phyloP scores from a whole-genome alignment of 2,797 vertebrate species.

The Hypotaenidia philippensis region DNA sequence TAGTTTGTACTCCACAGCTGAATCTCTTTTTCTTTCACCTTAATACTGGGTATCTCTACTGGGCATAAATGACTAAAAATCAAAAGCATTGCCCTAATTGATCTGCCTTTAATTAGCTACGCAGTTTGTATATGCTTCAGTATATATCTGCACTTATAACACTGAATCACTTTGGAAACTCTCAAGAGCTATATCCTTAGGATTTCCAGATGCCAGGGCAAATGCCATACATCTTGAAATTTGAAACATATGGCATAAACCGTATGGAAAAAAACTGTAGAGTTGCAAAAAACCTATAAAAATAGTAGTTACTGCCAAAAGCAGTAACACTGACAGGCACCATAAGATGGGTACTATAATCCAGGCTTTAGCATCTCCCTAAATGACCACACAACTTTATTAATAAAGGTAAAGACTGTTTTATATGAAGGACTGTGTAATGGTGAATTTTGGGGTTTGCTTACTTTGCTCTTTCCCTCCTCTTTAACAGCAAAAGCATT shows the following conservation, averaged over 20 bases:
- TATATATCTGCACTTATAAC: not conserved
- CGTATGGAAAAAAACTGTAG: fast-evolving
- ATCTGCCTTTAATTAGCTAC: not conserved
- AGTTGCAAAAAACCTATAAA: not conserved
- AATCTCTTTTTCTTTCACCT: not conserved
- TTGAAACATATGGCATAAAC: not conserved
- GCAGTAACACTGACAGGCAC: not conserved
- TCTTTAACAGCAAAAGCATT: not conserved
- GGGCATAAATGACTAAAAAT: not conserved
- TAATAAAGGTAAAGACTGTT: not conserved
- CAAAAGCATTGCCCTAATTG: not conserved
- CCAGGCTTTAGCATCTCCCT: not conserved
- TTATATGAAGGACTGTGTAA: not conserved
- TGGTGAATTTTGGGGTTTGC: not conserved
- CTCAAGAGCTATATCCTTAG: not conserved
- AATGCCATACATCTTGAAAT: not conserved
- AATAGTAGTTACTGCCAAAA: not conserved
- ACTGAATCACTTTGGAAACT: not conserved
- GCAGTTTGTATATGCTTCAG: not conserved
- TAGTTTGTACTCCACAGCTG: not conserved
- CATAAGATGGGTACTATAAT: not conserved
- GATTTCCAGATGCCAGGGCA: not conserved
- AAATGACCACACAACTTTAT: not conserved
- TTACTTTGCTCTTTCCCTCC: not conserved
- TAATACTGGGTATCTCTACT: not conserved